Base-by-base conservation (phyloP, 2,113 vertebrate species). In the Macroglossus sobrinus region DNA sequence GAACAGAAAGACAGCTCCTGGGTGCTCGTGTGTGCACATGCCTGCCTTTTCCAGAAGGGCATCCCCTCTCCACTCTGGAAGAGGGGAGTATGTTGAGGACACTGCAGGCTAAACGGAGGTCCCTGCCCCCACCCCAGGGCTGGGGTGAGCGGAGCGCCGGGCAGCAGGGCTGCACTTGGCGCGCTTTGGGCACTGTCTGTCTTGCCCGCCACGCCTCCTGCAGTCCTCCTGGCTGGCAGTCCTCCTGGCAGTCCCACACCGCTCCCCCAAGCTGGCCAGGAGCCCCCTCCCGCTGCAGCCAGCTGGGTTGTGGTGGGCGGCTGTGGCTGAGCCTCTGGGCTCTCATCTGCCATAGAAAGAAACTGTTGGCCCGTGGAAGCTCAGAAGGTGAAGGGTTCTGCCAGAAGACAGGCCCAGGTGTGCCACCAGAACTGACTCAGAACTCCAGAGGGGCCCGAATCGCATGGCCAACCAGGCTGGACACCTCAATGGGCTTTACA, bases 271-370 rank as follows among this genome's bases (percentile, higher is more conserved):
- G 38, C 50, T 15, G 19, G 43, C 28, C n/a, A 35, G 47, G 12
- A 10, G 35, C 4, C 33, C 6, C 50, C 24, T 22, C 55, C 26
- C 10, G 40, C 68, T 45, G 13, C 57, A 1, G 16, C 5, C 33
- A 35, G 75, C 53, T 1, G 11, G 72, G n/a, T 50, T 24, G 1
- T 0, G 13, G 15, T 47, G 16, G 35, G 30, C 13, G 0, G 47
- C 47, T 10, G 61, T 4, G 10, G 28, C 82, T 5, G 30, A 35
- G 57, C 38, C 2, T 16, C 5, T 1, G 0, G 0, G 3, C 14
- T 21, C n/a, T 38, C 33, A 1, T 38, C 12, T 2, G 0, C 1
- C 2, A 4, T 6, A 14, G 19, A 26, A 0, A 12, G 81, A 61
- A 53, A n/a, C 1, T 0, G 26, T 8, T 24, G 55, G 43, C 15